Base-by-base conservation (phyloP, 2,888 invertebrate genomes). In the Troides aeacus region DNA sequence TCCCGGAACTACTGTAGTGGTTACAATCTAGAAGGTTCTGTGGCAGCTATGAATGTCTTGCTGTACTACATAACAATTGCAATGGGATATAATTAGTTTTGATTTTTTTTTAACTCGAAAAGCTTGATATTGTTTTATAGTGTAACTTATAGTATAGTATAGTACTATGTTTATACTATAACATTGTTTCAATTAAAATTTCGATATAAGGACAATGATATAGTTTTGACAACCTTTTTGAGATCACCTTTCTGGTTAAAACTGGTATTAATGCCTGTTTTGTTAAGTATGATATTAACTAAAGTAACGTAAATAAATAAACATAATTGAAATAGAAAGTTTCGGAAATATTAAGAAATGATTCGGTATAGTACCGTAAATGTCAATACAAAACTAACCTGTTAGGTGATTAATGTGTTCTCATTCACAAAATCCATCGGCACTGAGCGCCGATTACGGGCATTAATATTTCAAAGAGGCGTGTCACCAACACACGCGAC, bases 401-500 rank as follows among this genome's bases (percentile, higher is more conserved):
- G 66, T 63, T 62, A 3, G 18, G 68, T 70, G 64, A 77, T 73
- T 75, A 74, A 69, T 62, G 56, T 70, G 68, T 71, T 59, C 77
- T 76, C 73, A 77, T 78, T 77, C 72, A 74, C 73, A 71, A 74
- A 73, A 71, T 59, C 74, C 72, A 77, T 79, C 78, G 77, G 72
- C 68, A 67, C 63, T 71, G 72, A 74, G 73, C 76, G 74, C 75
- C 78, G 78, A 84, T 84, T 80, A 79, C 74, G 71, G 70, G 56
- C 74, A 71, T 84, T 75, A 83, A 84, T 84, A 79, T 80, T 78
- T 77, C 77, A 79, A 78, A 77, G 53, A 78, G 74, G 74, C 66
- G 74, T 72, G 66, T 64, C 71, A 56, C 56, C 59, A 57, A 64
- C 71, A 53, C 58, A 58, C 67, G 66, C 61, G 63, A 68, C 71